phyloP scores from a whole-genome alignment of 2,797 vertebrate genomes.

The Bovichtus diacanthus region DNA sequence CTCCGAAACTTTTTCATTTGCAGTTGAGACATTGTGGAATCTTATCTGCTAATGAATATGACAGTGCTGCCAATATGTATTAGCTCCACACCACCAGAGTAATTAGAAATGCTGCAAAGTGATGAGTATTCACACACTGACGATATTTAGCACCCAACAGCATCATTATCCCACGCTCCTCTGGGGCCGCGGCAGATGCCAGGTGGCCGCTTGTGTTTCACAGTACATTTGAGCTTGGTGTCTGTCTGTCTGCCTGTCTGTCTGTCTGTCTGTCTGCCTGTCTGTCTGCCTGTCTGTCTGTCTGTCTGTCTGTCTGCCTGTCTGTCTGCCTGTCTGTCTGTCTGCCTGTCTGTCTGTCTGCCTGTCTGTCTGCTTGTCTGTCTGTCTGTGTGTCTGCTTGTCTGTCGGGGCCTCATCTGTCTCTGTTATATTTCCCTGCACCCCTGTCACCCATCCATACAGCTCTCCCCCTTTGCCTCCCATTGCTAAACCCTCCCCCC shows the following conservation, averaged over 20 bases:
- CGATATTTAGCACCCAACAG: constrained; percentile 73
- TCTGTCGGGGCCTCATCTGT: constrained; percentile 81
- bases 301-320: no score
- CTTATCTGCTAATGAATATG: constrained; percentile 81
- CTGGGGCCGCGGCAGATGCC: constrained; percentile 56
- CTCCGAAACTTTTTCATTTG: constrained; percentile 68
- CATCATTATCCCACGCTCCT: constrained; percentile 67
- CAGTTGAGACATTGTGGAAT: constrained; percentile 61
- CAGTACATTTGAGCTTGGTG: constrained; percentile 89
- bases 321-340: no score
- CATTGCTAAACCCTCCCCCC: constrained; percentile 71
- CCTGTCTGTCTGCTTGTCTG: no score
- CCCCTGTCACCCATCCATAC: constrained; percentile 54
- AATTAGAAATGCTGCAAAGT: constrained; percentile 77
- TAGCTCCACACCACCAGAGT: constrained; percentile 65
- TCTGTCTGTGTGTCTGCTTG: no score
- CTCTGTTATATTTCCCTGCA: constrained; percentile 66
- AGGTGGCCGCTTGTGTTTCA: constrained; percentile 80
- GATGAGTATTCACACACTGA: constrained; percentile 71
- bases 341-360: no score
- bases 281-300: no score
- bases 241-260: constrained; percentile 48
- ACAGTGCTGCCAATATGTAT: constrained; percentile 76
- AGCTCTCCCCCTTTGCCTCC: constrained; percentile 61
- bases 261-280: constrained; percentile 67